phyloP scores from a whole-genome alignment of 2,113 vertebrate species.

The Rallus limicola region DNA sequence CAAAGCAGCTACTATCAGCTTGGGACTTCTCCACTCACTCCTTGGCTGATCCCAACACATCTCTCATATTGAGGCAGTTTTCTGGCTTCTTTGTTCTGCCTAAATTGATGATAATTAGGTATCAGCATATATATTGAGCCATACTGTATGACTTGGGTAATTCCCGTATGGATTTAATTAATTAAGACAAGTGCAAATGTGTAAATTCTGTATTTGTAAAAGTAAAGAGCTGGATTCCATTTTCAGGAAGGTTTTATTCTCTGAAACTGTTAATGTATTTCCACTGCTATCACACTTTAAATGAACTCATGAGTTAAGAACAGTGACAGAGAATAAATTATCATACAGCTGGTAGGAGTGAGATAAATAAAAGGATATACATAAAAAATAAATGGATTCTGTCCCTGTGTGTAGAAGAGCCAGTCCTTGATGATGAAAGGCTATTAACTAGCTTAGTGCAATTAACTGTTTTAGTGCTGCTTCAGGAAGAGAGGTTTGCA shows the following conservation, averaged over 20 bases:
- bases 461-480: conserved; percentile 57
- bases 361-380: conserved; percentile 62
- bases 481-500: background rate
- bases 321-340: conserved; percentile 69
- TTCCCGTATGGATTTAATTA: background rate
- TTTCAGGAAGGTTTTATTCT: conserved; percentile 37
- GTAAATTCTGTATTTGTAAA: conserved; percentile 45
- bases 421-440: conserved; percentile 37
- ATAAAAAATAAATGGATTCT: conserved; percentile 49
- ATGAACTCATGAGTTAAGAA: conserved; percentile 62
- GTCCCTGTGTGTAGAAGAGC: conserved; percentile 4
- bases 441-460: conserved; percentile 43
- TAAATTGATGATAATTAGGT: background rate
- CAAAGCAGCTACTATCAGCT: too few relatives aligned
- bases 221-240: conserved; percentile 32
- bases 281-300: conserved; percentile 43
- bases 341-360: conserved; percentile 50
- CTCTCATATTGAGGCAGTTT: background rate
- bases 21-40: background rate
- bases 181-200: conserved; percentile 39
- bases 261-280: conserved; percentile 50
- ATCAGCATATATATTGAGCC: background rate
- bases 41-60: background rate
- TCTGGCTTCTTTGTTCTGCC: background rate
- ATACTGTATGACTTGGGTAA: background rate